Conservation (phyloP, 2,888 invertebrate species). For the Drosophila acutilabella region DNA sequence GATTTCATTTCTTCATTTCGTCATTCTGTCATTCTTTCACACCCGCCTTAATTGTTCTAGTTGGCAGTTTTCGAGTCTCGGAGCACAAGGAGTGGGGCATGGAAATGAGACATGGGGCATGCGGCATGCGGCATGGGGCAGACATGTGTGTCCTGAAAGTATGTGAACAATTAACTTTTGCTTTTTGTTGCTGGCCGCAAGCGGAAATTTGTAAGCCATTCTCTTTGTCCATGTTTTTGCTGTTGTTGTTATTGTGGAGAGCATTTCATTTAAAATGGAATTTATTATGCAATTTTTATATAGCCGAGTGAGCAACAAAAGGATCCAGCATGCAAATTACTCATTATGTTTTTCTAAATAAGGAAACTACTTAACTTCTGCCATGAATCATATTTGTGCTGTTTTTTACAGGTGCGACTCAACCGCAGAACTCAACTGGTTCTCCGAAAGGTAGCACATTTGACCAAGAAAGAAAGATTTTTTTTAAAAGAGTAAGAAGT, state of each 20-base stretch:
- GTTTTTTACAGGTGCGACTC: background rate
- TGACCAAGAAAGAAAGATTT: background rate
- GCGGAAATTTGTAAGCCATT: conserved; percentile 44
- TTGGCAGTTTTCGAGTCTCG: conserved; percentile 12
- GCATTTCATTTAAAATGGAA: conserved; percentile 46
- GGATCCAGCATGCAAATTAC: conserved; percentile 29
- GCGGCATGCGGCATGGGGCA: background rate
- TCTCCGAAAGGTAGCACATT: background rate
- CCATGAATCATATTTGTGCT: conserved; percentile 13
- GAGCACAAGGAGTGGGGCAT: conserved; percentile 3
- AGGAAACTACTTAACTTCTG: conserved; percentile 20
- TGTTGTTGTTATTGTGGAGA: conserved; percentile 31
- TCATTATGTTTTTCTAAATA: conserved; percentile 35
- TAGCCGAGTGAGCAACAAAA: conserved; percentile 8
- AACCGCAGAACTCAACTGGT: background rate
- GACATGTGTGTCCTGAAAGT: conserved; percentile 50
- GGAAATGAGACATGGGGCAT: background rate
- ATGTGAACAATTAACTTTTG: conserved; percentile 64
- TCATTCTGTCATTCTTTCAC: conserved; percentile 13
- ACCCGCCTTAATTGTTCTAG: conserved; percentile 43
- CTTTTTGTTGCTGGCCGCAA: conserved; percentile 40
- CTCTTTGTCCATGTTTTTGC: background rate
- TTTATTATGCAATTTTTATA: conserved; percentile 39
- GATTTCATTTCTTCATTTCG: conserved; percentile 12
- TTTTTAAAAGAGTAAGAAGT: no score